These are phyloP conservation scores for Oxystoma pomonae DNA, from an alignment of 2,888 invertebrate species.

Conservation along the genomic window DNA sequence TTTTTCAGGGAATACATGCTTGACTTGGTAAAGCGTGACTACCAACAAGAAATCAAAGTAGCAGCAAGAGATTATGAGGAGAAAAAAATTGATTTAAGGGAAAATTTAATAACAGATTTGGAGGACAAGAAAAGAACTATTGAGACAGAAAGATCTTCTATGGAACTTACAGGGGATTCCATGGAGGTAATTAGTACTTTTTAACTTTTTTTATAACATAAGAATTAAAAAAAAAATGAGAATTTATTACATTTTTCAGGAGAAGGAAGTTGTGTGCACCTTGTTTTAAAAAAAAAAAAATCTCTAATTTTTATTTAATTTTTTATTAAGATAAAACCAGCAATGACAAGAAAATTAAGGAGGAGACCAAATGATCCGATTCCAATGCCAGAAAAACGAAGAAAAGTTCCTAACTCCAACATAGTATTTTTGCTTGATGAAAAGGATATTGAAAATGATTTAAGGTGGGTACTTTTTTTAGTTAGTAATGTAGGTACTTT, in stretches of 20 bases:
- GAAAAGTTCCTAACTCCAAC: constrained; percentile 78
- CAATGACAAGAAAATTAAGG: constrained; percentile 89
- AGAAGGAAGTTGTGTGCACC: too few species aligned
- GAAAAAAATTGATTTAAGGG: constrained; percentile 86
- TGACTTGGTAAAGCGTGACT: constrained; percentile 85
- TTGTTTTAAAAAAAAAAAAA: too few species aligned
- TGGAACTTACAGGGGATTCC: constrained; percentile 73
- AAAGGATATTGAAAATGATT: constrained; percentile 81
- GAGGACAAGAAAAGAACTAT: constrained; percentile 89
- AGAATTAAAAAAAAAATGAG: too few species aligned
- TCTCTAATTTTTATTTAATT: background rate
- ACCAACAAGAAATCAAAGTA: constrained; percentile 80
- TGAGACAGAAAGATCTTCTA: constrained; percentile 78
- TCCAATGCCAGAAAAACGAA: constrained; percentile 81
- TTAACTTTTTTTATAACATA: too few species aligned
- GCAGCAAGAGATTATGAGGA: constrained; percentile 93
- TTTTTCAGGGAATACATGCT: constrained; percentile 65
- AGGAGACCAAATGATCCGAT: constrained; percentile 92
- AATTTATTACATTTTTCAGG: too few species aligned
- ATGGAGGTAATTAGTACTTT: constrained; percentile 37
- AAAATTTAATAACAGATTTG: constrained; percentile 84
- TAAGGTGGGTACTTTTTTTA: constrained; percentile 53
- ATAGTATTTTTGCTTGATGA: constrained; percentile 87
- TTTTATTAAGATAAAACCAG: constrained; percentile 68
- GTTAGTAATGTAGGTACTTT: background rate